phyloP scores from a whole-genome alignment of 1,140 invertebrate genomes.

The Papilio dardanus region DNA sequence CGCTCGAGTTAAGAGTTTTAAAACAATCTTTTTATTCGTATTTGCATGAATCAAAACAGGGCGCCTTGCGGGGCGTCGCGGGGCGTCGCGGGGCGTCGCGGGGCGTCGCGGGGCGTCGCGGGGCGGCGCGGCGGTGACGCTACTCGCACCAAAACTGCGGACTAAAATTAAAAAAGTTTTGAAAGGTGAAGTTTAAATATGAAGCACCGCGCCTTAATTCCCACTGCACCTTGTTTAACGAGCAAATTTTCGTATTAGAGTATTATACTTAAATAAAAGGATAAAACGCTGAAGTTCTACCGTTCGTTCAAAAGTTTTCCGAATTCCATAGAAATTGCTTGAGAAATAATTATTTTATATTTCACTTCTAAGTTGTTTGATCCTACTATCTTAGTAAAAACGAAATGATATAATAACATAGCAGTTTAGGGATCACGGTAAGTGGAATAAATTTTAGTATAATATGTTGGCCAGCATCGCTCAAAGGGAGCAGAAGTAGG shows the following conservation, averaged over 20 bases:
- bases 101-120: neutral
- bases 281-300: neutral
- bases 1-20: neutral
- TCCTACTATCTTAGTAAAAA: too few species aligned
- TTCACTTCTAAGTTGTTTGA: too few species aligned
- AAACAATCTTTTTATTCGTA: slow-evolving; percentile 33
- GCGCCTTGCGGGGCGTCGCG: neutral
- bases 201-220: slow-evolving; percentile 48
- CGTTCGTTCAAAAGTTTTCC: neutral
- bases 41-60: slow-evolving; percentile 35
- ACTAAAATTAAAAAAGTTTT: slow-evolving; percentile 68
- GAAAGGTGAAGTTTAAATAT: slow-evolving; percentile 53
- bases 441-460: neutral
- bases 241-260: slow-evolving; percentile 28
- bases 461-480: neutral
- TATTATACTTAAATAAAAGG: slow-evolving; percentile 13
- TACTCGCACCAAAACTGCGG: slow-evolving; percentile 31
- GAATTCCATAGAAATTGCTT: neutral
- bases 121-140: slow-evolving; percentile 15
- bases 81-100: neutral
- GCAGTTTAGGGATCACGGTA: too few species aligned
- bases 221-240: slow-evolving; percentile 35
- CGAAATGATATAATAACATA: too few species aligned
- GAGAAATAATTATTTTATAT: neutral
- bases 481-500: neutral